These are phyloP conservation scores for Tholera decimalis DNA, from an alignment of 2,888 invertebrate genomes.

Conservation along the genomic window DNA sequence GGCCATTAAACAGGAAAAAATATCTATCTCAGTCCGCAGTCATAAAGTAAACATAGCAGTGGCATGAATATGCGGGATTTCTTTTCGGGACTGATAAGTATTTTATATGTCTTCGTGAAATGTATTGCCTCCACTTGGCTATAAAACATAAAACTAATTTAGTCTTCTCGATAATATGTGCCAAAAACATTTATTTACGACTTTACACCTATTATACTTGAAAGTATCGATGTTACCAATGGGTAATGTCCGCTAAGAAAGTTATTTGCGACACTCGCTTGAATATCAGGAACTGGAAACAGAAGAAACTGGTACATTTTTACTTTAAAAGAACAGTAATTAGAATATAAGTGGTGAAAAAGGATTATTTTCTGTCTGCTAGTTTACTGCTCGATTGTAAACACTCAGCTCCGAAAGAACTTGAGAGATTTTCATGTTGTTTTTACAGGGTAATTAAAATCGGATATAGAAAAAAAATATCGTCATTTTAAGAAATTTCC, in stretches of 20 bases:
- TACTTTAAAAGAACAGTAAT: no score
- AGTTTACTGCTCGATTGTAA: no score
- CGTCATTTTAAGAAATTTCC: no score
- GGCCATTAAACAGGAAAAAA: not conserved
- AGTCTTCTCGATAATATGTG: constrained; percentile 6
- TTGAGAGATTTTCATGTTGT: no score
- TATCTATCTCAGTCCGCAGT: not conserved
- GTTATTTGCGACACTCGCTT: not conserved
- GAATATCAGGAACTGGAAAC: no score
- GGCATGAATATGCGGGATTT: constrained; percentile 33
- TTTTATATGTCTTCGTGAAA: constrained; percentile 11
- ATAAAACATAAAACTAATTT: constrained; percentile 26
- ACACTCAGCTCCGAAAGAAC: no score
- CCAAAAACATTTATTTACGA: constrained; percentile 23
- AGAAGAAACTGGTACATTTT: no score
- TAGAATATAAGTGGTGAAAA: no score
- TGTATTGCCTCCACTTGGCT: constrained; percentile 4
- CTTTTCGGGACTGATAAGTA: constrained; percentile 22
- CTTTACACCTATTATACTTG: constrained; percentile 2
- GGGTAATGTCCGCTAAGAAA: not conserved
- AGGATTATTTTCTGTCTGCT: no score
- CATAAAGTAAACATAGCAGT: constrained; percentile 23
- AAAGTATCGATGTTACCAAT: constrained; percentile 23
- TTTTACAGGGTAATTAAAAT: no score
- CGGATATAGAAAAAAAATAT: no score